A percentile compares a stretch with the other conserved stretches of the same genome.
Evolutionary conservation across 2,113 vertebrate genomes (phyloP).

Genomic region (Ceyx melanurus): DNA sequence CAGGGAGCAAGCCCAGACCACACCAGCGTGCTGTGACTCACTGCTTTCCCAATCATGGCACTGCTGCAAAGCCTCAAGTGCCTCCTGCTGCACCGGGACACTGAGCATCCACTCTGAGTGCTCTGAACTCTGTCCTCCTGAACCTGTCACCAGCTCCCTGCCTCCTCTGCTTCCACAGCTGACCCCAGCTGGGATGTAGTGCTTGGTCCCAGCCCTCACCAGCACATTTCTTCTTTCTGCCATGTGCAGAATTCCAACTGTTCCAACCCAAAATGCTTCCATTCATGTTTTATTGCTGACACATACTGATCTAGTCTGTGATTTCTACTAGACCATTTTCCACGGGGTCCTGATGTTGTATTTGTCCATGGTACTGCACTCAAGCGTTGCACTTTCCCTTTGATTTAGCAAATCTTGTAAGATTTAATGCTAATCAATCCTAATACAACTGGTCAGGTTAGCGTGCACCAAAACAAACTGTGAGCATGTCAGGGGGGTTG

Average conservation of each 20-base stretch:
- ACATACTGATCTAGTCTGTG: neutral
- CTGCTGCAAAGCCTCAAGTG: neutral
- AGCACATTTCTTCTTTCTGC: neutral
- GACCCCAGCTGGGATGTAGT: neutral
- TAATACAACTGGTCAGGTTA: neutral
- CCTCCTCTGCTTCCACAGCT: neutral
- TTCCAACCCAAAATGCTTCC: neutral
- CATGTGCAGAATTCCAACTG: neutral
- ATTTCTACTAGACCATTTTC: neutral
- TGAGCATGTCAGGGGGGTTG: neutral
- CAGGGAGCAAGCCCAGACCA: neutral
- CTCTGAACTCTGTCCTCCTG: neutral
- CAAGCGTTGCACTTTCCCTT: neutral
- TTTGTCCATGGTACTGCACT: neutral
- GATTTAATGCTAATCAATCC: neutral
- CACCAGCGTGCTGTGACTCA: neutral
- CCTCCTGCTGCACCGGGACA: accelerated
- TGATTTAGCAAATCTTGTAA: neutral
- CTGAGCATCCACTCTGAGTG: neutral
- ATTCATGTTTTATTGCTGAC: neutral
- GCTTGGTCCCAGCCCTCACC: neutral
- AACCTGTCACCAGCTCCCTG: neutral
- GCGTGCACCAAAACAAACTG: neutral
- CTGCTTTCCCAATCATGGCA: neutral
- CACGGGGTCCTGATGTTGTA: neutral